These are phyloP conservation scores for Campaea margaritaria DNA, from an alignment of 2,888 invertebrate genomes.

Conservation along the genomic window DNA sequence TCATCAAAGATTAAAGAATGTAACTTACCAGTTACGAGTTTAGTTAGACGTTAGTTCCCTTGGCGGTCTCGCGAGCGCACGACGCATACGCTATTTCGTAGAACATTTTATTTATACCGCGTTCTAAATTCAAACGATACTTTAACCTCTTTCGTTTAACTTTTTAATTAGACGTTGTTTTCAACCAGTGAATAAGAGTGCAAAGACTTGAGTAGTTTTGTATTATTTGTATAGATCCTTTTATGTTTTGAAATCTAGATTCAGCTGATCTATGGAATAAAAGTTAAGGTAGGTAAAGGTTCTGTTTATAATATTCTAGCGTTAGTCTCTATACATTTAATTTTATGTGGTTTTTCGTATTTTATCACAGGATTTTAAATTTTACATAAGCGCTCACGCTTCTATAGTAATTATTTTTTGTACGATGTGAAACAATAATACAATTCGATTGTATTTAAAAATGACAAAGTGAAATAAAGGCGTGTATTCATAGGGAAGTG, in stretches of 20 bases:
- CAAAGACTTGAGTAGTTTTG: neutral
- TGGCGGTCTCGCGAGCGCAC: conserved; percentile 31
- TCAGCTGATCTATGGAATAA: conserved; percentile 10
- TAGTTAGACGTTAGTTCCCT: conserved; percentile 29
- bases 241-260: conserved; percentile 2
- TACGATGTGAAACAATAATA: too few relatives aligned
- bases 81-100: conserved; percentile 44
- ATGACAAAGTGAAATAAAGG: too few relatives aligned
- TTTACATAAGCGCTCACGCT: too few relatives aligned
- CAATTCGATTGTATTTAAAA: too few relatives aligned
- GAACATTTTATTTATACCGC: conserved; percentile 5
- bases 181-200: conserved; percentile 7
- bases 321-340: neutral
- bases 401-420: too few relatives aligned
- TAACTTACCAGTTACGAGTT: conserved; percentile 9
- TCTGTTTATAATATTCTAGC: conserved; percentile 15
- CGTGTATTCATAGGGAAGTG: too few relatives aligned
- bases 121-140: conserved; percentile 25
- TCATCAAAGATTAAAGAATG: too few relatives aligned
- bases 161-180: conserved; percentile 6
- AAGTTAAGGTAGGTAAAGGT: conserved; percentile 31
- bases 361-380: too few relatives aligned
- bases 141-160: conserved; percentile 2
- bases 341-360: too few relatives aligned
- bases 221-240: neutral